Percentiles rank a stretch among this genome's conserved stretches.
phyloP scores from a whole-genome alignment of 2,113 vertebrate genomes.

The Cottus gobio region DNA sequence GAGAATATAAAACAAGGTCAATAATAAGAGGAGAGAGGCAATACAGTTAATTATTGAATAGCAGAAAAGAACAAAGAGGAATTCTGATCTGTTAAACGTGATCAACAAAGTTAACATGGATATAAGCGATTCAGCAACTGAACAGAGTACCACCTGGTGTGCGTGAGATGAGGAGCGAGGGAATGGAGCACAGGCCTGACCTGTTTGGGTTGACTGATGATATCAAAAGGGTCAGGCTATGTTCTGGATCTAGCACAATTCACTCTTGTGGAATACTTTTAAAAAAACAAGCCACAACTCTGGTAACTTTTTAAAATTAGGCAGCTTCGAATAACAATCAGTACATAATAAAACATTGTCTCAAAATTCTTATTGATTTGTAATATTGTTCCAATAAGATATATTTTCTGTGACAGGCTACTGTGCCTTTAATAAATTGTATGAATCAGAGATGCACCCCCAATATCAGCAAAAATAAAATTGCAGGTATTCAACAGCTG shows the following conservation, averaged over 20 bases:
- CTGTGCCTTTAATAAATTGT: not conserved
- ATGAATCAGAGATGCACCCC: not conserved
- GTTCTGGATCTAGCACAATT: not conserved
- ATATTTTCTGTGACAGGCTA: not conserved
- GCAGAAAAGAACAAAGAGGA: slow-evolving; percentile 27
- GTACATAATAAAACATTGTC: not conserved
- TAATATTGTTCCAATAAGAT: not conserved
- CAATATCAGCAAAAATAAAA: not conserved
- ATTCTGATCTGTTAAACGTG: slow-evolving; percentile 23
- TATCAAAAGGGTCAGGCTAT: not conserved
- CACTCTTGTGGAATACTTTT: not conserved
- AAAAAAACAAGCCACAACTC: not conserved
- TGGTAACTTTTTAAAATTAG: not conserved
- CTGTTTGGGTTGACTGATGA: slow-evolving; percentile 28
- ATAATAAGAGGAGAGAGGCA: slow-evolving; percentile 16
- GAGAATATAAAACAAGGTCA: slow-evolving; percentile 6
- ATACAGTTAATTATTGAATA: slow-evolving; percentile 33
- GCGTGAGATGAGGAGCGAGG: slow-evolving; percentile 11
- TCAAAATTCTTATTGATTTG: not conserved
- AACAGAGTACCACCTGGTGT: slow-evolving; percentile 6
- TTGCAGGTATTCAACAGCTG: slow-evolving; percentile 7
- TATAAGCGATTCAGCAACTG: slow-evolving; percentile 28
- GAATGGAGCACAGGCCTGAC: slow-evolving; percentile 13
- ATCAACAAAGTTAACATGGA: slow-evolving; percentile 31
- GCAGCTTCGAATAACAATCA: not conserved